Evolutionary conservation across 2,113 vertebrate genomes (phyloP).

Genomic region (Scopus umbretta): DNA sequence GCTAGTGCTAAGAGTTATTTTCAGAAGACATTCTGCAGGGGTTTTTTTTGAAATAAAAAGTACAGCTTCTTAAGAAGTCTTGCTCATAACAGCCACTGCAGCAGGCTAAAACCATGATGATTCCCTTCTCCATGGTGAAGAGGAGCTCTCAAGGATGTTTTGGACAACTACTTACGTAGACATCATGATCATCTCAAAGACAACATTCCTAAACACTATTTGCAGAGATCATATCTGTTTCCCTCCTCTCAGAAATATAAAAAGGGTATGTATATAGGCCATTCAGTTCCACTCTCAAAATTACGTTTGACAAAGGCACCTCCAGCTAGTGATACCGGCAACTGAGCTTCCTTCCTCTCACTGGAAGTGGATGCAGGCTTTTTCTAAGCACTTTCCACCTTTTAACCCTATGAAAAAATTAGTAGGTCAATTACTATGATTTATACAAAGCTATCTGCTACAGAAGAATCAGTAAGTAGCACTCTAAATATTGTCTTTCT

Average conservation of each 20-base stretch:
- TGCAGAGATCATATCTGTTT: background rate
- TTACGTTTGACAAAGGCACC: background rate
- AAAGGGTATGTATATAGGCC: background rate
- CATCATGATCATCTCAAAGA: background rate
- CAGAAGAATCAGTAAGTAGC: background rate
- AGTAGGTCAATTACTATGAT: background rate
- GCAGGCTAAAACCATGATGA: background rate
- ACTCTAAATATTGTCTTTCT: background rate
- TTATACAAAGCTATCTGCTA: background rate
- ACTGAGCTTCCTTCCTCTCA: background rate
- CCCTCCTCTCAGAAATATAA: background rate
- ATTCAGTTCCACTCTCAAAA: background rate
- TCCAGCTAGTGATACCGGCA: background rate
- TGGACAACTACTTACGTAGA: background rate
- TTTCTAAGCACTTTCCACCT: background rate
- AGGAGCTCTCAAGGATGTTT: background rate
- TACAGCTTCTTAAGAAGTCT: background rate
- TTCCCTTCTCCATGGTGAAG: background rate
- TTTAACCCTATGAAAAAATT: background rate
- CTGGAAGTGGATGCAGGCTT: background rate
- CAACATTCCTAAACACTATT: background rate
- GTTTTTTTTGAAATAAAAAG: background rate
- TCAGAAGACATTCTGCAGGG: background rate
- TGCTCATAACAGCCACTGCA: background rate
- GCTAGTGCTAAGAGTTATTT: background rate